Evolutionary conservation across 2,888 invertebrate species (phyloP).

Genomic region (Hylaea fasciaria): DNA sequence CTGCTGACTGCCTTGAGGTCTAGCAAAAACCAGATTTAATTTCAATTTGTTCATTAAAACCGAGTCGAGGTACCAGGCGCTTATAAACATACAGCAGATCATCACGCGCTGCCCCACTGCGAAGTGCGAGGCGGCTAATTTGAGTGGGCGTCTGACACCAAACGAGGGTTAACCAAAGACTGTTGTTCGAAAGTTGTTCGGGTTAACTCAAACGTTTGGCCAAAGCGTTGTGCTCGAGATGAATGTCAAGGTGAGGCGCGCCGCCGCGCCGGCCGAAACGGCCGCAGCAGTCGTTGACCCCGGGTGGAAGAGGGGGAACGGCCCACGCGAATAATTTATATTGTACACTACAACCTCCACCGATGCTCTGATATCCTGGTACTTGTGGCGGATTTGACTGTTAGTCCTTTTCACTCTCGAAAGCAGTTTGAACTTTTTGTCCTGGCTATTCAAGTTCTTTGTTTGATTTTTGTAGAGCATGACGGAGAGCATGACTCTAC

Average conservation of each 20-base stretch:
- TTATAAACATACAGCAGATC: slow-evolving; percentile 50
- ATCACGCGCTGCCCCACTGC: slow-evolving; percentile 45
- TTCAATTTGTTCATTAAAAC: slow-evolving; percentile 55
- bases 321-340: slow-evolving; percentile 76
- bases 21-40: slow-evolving; percentile 42
- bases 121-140: slow-evolving; percentile 52
- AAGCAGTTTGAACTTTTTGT: slow-evolving; percentile 28
- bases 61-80: slow-evolving; percentile 52
- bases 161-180: slow-evolving; percentile 51
- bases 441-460: slow-evolving; percentile 17
- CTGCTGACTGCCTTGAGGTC: not conserved
- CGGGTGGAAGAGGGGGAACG: slow-evolving; percentile 63
- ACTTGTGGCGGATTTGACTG: slow-evolving; percentile 60
- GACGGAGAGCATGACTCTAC: slow-evolving; percentile 6
- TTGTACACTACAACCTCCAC: slow-evolving; percentile 75
- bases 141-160: slow-evolving; percentile 47
- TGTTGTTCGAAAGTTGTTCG: slow-evolving; percentile 63
- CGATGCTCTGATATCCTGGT: slow-evolving; percentile 73
- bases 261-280: slow-evolving; percentile 81
- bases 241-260: slow-evolving; percentile 85
- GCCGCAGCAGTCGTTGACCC: slow-evolving; percentile 80
- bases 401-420: slow-evolving; percentile 56
- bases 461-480: slow-evolving; percentile 30
- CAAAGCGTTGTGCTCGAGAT: slow-evolving; percentile 79
- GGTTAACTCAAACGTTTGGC: slow-evolving; percentile 78